Percentiles rank a stretch among this genome's conserved stretches.
Evolutionary conservation across 2,113 vertebrate genomes (phyloP).

Genomic region (Xenopus laevis): DNA sequence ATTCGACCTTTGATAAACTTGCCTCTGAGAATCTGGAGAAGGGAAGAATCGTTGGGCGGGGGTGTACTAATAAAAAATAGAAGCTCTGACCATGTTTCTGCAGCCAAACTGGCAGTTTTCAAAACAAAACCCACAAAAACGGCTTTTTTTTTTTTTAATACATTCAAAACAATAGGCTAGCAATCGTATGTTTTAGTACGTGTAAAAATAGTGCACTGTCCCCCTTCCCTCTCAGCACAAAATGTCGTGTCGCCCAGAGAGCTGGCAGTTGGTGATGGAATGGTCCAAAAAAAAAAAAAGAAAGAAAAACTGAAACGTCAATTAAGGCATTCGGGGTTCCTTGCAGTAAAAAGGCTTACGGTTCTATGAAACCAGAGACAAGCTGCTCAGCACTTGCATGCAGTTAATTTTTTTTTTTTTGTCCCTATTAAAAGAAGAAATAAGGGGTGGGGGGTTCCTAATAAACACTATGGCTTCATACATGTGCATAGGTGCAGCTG

Average conservation of each 20-base stretch:
- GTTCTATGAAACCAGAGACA: background rate
- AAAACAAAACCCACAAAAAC: background rate
- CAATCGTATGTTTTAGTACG: constrained; percentile 60
- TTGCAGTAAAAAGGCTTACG: constrained; percentile 51
- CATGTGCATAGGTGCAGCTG: constrained; percentile 71
- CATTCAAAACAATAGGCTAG: constrained; percentile 76
- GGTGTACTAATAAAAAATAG: constrained; percentile 51
- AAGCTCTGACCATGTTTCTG: constrained; percentile 51
- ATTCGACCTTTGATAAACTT: too few relatives aligned
- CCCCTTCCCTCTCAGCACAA: constrained; percentile 53
- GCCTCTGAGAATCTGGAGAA: too few relatives aligned
- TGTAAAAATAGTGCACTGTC: constrained; percentile 69
- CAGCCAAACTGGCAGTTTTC: constrained; percentile 33
- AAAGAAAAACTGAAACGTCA: constrained; percentile 55
- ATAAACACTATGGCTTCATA: constrained; percentile 66
- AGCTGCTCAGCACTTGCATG: constrained; percentile 56
- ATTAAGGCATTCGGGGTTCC: constrained; percentile 72
- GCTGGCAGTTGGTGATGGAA: constrained; percentile 65
- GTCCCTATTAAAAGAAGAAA: constrained; percentile 10
- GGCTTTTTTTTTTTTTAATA: constrained; percentile 46
- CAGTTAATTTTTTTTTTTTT: constrained; percentile 46
- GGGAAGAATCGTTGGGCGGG: constrained; percentile 51
- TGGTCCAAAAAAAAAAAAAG: constrained; percentile 54
- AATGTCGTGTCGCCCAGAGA: constrained; percentile 70
- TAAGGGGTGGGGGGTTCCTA: constrained; percentile 43